These are phyloP conservation scores for Noctuana brunneofusca DNA, from an alignment of 2,888 invertebrate species.

Conservation along the genomic window DNA sequence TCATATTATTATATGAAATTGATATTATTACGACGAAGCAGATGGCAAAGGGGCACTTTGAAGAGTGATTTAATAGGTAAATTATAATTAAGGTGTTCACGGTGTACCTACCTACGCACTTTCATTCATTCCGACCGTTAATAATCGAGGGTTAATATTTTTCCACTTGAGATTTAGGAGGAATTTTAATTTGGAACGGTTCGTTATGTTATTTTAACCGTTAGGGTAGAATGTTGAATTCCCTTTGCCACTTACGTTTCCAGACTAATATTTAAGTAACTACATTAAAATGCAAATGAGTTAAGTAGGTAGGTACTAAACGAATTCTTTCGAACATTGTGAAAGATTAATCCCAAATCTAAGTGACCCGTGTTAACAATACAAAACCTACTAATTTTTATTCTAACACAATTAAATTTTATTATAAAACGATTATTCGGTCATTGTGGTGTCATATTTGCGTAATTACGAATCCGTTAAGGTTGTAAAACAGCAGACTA, in stretches of 20 bases:
- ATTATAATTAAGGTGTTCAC: not conserved
- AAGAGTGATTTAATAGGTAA: not conserved
- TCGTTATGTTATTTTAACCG: not conserved
- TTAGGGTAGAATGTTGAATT: not conserved
- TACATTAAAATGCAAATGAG: no score
- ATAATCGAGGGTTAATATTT: not conserved
- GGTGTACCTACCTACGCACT: not conserved
- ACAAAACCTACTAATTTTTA: no score
- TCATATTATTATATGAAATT: not conserved
- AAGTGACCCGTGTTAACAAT: not conserved
- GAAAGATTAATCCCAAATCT: no score
- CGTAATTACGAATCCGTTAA: no score
- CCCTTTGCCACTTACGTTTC: no score
- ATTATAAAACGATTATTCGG: no score
- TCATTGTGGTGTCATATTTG: no score
- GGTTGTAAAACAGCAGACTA: no score
- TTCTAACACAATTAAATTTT: no score
- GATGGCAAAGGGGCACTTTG: not conserved
- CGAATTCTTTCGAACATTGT: not conserved
- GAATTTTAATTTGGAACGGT: constrained; percentile 1
- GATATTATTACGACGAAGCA: not conserved
- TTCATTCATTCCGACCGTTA: not conserved
- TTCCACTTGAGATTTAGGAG: not conserved
- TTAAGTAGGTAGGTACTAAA: no score
- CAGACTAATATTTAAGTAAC: no score